phyloP scores from a whole-genome alignment of 1,140 invertebrate species.

The Drosophila setifemur region DNA sequence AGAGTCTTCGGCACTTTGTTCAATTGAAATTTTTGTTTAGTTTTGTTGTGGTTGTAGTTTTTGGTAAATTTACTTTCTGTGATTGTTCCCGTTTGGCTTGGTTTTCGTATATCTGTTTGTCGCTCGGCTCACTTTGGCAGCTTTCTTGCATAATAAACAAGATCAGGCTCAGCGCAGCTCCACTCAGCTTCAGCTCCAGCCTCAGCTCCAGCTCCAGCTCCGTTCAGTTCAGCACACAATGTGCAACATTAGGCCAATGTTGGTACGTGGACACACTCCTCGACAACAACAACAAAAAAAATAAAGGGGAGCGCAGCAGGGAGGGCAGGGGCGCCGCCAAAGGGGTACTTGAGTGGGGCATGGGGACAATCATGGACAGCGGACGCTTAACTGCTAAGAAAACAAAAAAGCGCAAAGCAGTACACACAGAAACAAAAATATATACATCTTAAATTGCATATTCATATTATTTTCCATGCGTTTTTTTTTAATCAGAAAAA shows the following conservation, averaged over 20 bases:
- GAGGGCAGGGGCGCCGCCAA: not conserved
- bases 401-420: conserved; percentile 44
- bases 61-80: conserved; percentile 41
- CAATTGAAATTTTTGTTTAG: conserved; percentile 10
- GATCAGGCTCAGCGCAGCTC: conserved; percentile 49
- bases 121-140: conserved; percentile 62
- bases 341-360: conserved; percentile 21
- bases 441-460: too few species aligned
- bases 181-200: too few species aligned
- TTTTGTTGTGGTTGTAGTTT: not conserved
- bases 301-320: not conserved
- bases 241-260: conserved; percentile 78
- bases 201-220: too few species aligned
- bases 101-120: conserved; percentile 21
- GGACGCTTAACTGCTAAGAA: conserved; percentile 66
- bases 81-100: conserved; percentile 37
- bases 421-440: conserved; percentile 7
- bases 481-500: too few species aligned
- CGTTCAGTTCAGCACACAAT: conserved; percentile 53
- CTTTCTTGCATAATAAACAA: conserved; percentile 81
- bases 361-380: conserved; percentile 59
- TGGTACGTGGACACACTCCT: conserved; percentile 63
- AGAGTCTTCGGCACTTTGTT: conserved; percentile 15
- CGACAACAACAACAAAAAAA: too few species aligned
- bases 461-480: too few species aligned